A percentile compares a stretch with the other conserved stretches of the same genome.
These are phyloP conservation scores for Gymnodraco acuticeps DNA, from an alignment of 2,797 vertebrate genomes.

Conservation along the genomic window DNA sequence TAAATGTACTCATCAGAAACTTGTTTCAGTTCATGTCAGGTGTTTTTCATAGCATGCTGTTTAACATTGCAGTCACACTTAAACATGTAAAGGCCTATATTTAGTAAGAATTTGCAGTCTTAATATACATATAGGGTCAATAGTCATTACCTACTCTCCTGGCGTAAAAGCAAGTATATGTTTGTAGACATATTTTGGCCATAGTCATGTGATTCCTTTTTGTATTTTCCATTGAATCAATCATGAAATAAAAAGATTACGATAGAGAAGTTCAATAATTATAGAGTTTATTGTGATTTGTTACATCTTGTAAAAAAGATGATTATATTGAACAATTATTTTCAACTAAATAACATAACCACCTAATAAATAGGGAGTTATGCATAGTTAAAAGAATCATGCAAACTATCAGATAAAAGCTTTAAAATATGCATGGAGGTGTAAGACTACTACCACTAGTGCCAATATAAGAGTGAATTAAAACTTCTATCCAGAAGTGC, in stretches of 20 bases:
- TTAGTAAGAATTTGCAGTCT: no score
- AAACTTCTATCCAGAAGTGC: no score
- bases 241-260: background rate
- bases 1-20: constrained; percentile 6
- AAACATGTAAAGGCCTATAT: background rate
- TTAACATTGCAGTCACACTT: background rate
- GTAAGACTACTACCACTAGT: no score
- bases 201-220: background rate
- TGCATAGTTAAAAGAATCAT: no score
- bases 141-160: background rate
- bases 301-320: background rate
- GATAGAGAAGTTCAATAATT: background rate
- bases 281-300: background rate
- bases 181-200: background rate
- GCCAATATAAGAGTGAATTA: no score
- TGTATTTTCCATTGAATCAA: constrained; percentile 7
- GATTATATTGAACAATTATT: no score
- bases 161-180: background rate
- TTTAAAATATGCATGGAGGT: no score
- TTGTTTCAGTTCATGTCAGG: background rate
- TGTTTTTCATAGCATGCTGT: background rate
- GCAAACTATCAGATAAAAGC: no score
- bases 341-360: no score
- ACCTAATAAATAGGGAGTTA: no score
- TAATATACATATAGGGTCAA: background rate